A percentile compares a stretch with the other conserved stretches of the same genome.
phyloP scores from a whole-genome alignment of 2,797 vertebrate species.

The Eulemur rubriventer region DNA sequence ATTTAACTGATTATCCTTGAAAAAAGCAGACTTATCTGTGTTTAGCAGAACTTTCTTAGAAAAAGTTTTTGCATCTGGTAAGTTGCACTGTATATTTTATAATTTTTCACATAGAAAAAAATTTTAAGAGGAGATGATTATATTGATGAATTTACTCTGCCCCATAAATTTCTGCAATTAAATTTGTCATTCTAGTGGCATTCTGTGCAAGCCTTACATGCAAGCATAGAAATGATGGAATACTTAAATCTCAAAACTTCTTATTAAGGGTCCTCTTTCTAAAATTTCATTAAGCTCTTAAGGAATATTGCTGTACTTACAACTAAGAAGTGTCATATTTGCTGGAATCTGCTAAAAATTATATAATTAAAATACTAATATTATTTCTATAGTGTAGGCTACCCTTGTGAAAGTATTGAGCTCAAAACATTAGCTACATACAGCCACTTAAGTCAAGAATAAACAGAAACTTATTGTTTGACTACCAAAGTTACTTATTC shows the following conservation, averaged over 20 bases:
- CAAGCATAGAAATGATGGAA: not conserved
- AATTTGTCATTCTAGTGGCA: not conserved
- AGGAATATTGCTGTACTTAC: not conserved
- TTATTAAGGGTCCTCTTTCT: not conserved
- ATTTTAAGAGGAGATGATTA: slow-evolving; percentile 42
- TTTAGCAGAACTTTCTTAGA: slow-evolving; percentile 45
- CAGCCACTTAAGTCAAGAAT: not conserved
- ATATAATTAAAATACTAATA: not conserved
- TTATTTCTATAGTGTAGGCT: not conserved
- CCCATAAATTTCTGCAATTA: slow-evolving; percentile 51
- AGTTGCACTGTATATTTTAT: slow-evolving; percentile 55
- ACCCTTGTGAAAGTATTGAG: not conserved
- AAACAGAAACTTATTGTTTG: not conserved
- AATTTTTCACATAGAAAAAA: slow-evolving; percentile 56
- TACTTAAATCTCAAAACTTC: not conserved
- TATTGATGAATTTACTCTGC: not conserved
- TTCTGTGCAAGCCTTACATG: not conserved
- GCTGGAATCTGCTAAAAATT: not conserved
- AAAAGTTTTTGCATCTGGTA: not conserved
- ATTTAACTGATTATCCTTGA: slow-evolving; percentile 38
- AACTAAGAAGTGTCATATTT: not conserved
- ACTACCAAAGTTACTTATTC: not conserved
- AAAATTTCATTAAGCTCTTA: slow-evolving; percentile 47
- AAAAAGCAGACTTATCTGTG: slow-evolving; percentile 31
- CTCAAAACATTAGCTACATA: not conserved